Conservation (phyloP, 37 sponge, comb jelly and placozoan genomes). For the Chondrilla cf. caribensis region DNA sequence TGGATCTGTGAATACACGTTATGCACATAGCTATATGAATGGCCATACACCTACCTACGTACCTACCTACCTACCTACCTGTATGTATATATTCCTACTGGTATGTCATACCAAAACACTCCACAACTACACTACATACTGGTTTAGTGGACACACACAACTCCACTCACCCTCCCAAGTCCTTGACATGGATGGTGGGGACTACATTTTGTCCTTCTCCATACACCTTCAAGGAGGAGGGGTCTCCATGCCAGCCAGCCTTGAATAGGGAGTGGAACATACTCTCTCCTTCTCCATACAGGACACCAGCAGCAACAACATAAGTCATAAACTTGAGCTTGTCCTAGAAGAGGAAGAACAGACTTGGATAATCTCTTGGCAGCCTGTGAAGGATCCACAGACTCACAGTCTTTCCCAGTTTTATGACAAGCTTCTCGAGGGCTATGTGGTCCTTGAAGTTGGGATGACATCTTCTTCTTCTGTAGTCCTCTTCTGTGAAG, state of each 20-base stretch:
- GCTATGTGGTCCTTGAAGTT: slow-evolving; percentile 83
- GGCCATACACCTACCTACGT: no score
- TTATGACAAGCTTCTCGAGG: slow-evolving; percentile 86
- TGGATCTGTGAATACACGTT: no score
- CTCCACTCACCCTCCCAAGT: slow-evolving; percentile 77
- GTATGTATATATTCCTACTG: background rate
- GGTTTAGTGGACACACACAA: no score
- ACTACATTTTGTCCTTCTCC: slow-evolving; percentile 89
- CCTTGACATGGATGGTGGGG: slow-evolving; percentile 88
- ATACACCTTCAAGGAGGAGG: slow-evolving; percentile 59
- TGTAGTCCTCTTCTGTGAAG: slow-evolving; percentile 96
- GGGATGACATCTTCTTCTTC: slow-evolving; percentile 87
- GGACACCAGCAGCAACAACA: slow-evolving; percentile 83
- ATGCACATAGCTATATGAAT: no score
- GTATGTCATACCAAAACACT: no score
- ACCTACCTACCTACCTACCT: background rate
- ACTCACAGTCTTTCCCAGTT: slow-evolving; percentile 90
- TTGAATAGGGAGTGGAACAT: slow-evolving; percentile 89
- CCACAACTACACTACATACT: no score
- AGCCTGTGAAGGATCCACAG: background rate
- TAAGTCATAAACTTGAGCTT: slow-evolving; percentile 81
- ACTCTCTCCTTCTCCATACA: slow-evolving; percentile 84
- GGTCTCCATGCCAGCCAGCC: slow-evolving; percentile 84
- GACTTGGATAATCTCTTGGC: background rate
- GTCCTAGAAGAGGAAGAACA: slow-evolving; percentile 49